Base-by-base conservation (phyloP, 2,888 invertebrate genomes). In the Ametastegia equiseti region DNA sequence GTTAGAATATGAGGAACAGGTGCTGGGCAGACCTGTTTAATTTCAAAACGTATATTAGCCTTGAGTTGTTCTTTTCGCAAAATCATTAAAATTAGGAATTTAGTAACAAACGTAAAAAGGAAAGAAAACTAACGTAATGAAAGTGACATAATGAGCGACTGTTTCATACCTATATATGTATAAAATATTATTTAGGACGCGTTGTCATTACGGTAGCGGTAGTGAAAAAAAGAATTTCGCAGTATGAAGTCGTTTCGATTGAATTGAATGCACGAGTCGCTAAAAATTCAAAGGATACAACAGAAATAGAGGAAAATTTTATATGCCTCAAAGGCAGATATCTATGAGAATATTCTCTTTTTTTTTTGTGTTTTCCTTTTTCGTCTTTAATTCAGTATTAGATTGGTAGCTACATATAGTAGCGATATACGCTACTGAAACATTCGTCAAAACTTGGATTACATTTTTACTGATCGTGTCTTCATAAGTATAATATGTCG, bases 331-430 rank as follows among this genome's bases (percentile, higher is more conserved):
- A 9, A 23, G 2, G 30, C 27, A 45, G 23, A 69, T 36, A 36
- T 65, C 36, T 39, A n/a, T 65, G n/a, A 7, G 39, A 36, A 23
- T 36, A 65, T 65, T 79, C 36, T 83, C 36, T 73, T 81, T 80
- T 67, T 65, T 63, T 54, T 81, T 50, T 42, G 50, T 63, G 73
- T 80, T 65, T 80, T 57, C 60, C 81, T 71, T 82, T 23, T 82
- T 19, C 19, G n/a, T 67, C 67, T 67, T 15, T 30, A 19, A 39
- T 75, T 84, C 84, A 84, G 84, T 84, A 84, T 84, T 83, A 84
- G 83, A 83, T 84, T 80, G 77, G 60, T 81, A 45, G 50, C 42
- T 75, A 30, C 57, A 69, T 78, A 54, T 47, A 71, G 27, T 23
- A 71, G 27, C 13, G 42, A 39, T 39, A n/a, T 47, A 15, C 13